Conservation (phyloP, 2,888 invertebrate species). For the Ophioninae sp. region DNA sequence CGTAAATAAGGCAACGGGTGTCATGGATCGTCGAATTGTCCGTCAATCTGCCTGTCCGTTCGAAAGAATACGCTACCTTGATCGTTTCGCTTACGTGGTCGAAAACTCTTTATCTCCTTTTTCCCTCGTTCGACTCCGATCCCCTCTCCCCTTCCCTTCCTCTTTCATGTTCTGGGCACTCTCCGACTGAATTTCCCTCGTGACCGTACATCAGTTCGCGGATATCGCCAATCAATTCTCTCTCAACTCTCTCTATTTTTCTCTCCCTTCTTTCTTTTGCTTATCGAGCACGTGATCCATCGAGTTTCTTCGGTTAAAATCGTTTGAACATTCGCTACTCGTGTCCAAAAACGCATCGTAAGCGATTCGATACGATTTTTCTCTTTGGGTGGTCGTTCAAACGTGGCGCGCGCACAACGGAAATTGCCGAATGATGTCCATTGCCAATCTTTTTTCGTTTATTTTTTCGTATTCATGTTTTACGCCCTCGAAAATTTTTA, state of each 20-base stretch:
- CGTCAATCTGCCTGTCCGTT: constrained; percentile 74
- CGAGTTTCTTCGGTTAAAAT: constrained; percentile 9
- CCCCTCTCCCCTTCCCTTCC: constrained; percentile 4
- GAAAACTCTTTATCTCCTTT: constrained; percentile 53
- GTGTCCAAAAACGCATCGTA: constrained; percentile 15
- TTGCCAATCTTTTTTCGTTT: too few species aligned
- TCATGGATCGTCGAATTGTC: constrained; percentile 77
- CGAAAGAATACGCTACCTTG: constrained; percentile 56
- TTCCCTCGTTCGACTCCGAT: not conserved
- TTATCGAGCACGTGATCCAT: not conserved
- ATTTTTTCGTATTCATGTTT: too few species aligned
- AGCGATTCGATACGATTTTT: constrained; percentile 3
- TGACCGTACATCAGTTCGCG: constrained; percentile 63
- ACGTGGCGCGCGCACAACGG: not conserved
- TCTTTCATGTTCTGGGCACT: constrained; percentile 18
- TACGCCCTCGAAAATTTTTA: too few species aligned
- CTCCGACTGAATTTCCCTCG: constrained; percentile 65
- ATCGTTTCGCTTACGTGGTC: constrained; percentile 74
- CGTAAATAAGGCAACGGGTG: constrained; percentile 58
- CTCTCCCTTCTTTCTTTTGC: constrained; percentile 12
- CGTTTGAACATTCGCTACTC: constrained; percentile 29
- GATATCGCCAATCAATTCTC: constrained; percentile 65
- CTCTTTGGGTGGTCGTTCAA: not conserved
- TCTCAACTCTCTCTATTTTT: constrained; percentile 28
- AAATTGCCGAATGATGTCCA: not conserved